These are phyloP conservation scores for Synodontis membranacea DNA, from an alignment of 2,113 vertebrate genomes.

Conservation along the genomic window DNA sequence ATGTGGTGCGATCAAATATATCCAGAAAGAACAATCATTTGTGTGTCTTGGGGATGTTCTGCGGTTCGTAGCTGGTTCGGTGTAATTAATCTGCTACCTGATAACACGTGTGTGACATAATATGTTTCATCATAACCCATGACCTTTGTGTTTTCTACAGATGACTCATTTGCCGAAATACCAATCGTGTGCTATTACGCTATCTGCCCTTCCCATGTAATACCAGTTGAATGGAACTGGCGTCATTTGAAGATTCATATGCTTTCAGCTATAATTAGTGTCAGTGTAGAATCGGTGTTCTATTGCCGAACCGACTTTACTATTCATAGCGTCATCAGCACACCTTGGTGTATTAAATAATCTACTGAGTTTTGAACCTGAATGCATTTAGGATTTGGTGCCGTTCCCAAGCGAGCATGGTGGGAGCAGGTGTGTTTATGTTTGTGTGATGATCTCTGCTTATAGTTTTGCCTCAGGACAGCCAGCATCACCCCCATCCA, in stretches of 20 bases:
- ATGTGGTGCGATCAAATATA: neutral
- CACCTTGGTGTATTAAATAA: neutral
- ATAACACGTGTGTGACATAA: neutral
- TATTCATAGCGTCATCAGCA: neutral
- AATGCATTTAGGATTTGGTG: neutral
- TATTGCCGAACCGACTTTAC: neutral
- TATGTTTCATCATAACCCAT: neutral
- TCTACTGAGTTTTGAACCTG: neutral
- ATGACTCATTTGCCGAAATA: neutral
- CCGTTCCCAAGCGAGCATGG: neutral
- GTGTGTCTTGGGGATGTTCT: neutral
- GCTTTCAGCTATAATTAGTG: slow-evolving; percentile 6
- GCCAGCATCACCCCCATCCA: slow-evolving; percentile 31
- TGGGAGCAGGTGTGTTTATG: slow-evolving; percentile 30
- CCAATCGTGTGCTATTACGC: neutral
- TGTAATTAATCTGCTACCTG: neutral
- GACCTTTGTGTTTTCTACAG: slow-evolving; percentile 1
- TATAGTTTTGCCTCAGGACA: slow-evolving; percentile 27
- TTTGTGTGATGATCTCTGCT: slow-evolving; percentile 1
- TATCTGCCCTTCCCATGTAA: slow-evolving; percentile 1
- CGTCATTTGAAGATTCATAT: neutral
- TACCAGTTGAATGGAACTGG: neutral
- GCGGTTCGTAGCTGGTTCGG: neutral
- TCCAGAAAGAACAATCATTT: neutral
- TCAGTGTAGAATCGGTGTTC: neutral